phyloP scores from a whole-genome alignment of 1,140 invertebrate species.

The Cheumatopsyche charites region DNA sequence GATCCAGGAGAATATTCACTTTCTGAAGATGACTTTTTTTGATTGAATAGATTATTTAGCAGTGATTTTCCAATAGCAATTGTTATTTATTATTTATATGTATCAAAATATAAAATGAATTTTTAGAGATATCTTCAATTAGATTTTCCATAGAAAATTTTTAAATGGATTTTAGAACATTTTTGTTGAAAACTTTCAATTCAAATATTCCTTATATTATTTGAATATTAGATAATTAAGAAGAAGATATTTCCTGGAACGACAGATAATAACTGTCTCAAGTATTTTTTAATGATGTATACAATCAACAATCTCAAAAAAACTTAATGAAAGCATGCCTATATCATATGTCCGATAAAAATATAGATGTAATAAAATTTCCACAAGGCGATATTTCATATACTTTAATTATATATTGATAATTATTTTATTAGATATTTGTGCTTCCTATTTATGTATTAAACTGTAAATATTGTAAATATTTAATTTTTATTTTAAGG shows the following conservation, averaged over 20 bases:
- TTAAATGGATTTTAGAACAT: background rate
- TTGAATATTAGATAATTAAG: too few relatives aligned
- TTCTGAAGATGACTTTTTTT: too few relatives aligned
- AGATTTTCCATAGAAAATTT: background rate
- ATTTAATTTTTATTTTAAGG: conserved; percentile 1
- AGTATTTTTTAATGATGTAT: too few relatives aligned
- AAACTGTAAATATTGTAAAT: conserved; percentile 28
- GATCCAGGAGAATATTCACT: too few relatives aligned
- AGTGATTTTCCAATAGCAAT: background rate
- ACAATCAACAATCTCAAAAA: too few relatives aligned
- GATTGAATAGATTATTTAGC: background rate
- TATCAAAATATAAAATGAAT: background rate
- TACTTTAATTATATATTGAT: background rate
- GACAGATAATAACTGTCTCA: too few relatives aligned
- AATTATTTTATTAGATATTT: background rate
- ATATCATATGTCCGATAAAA: too few relatives aligned
- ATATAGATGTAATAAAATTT: too few relatives aligned
- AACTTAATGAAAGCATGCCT: too few relatives aligned
- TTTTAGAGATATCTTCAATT: background rate
- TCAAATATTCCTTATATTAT: too few relatives aligned
- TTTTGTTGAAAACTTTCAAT: background rate
- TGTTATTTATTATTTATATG: background rate
- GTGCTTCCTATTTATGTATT: conserved; percentile 20
- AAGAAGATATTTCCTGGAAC: too few relatives aligned
- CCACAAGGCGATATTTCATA: background rate